A percentile compares a stretch with the other conserved stretches of the same genome.
Evolutionary conservation across 1,140 invertebrate genomes (phyloP).

Genomic region (Magallana ariakensis): DNA sequence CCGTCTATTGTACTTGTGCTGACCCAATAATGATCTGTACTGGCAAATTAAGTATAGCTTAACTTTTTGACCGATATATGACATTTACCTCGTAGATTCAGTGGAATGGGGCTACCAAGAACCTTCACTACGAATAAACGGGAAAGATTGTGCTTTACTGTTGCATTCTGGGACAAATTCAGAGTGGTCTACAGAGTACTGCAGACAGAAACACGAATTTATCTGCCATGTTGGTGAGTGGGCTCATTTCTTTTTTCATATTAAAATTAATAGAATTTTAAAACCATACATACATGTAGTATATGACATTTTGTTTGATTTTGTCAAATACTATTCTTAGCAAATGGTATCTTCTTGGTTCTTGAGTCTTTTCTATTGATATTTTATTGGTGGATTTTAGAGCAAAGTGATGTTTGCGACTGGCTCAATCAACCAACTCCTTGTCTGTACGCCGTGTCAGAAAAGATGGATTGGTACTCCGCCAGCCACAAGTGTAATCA

Average conservation of each 20-base stretch:
- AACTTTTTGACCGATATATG: no score
- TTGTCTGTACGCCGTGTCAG: constrained; percentile 4
- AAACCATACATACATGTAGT: no score
- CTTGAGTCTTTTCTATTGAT: no score
- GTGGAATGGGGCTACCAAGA: constrained; percentile 12
- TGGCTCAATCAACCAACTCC: constrained; percentile 9
- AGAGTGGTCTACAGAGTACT: not conserved
- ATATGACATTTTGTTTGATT: no score
- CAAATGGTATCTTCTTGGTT: no score
- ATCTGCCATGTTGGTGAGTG: not conserved
- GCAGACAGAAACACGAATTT: constrained; percentile 9
- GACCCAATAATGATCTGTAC: no score
- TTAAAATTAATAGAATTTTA: no score
- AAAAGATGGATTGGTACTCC: constrained; percentile 3
- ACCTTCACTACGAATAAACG: not conserved
- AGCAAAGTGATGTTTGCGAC: not conserved
- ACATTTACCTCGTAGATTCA: not conserved
- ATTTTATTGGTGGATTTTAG: not conserved
- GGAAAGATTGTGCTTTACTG: not conserved
- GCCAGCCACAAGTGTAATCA: constrained; percentile 25
- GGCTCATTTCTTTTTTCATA: no score
- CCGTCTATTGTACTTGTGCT: no score
- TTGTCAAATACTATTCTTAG: no score
- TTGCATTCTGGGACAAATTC: not conserved
- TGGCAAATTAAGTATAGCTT: no score